Evolutionary conservation across 2,113 vertebrate genomes (phyloP).

Genomic region (Rostratula benghalensis): DNA sequence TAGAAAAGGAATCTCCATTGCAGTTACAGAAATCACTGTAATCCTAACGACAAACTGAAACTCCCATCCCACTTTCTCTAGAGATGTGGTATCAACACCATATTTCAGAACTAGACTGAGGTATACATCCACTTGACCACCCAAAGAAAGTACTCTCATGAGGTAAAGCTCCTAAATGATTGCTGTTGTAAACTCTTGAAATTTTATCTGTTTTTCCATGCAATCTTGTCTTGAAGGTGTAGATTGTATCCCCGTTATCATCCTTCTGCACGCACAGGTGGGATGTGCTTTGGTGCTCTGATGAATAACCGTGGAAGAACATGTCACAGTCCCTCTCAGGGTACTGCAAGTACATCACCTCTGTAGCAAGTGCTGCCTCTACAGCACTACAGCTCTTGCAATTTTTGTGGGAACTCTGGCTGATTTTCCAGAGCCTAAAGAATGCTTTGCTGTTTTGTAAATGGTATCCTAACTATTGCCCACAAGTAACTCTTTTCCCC

Average conservation of each 20-base stretch:
- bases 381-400: slow-evolving; percentile 7
- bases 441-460: slow-evolving; percentile 22
- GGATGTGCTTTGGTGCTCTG: neutral
- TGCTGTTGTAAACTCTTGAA: neutral
- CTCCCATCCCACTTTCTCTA: neutral
- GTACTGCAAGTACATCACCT: neutral
- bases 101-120: neutral
- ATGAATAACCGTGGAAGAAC: slow-evolving; percentile 9
- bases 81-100: neutral
- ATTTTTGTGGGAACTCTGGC: slow-evolving; percentile 21
- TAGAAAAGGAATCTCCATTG: neutral
- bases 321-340: neutral
- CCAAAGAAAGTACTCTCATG: neutral
- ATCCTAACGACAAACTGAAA: neutral
- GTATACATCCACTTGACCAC: neutral
- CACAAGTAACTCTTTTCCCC: neutral
- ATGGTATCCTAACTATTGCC: neutral
- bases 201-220: neutral
- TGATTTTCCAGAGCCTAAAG: slow-evolving; percentile 36
- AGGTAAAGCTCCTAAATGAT: neutral
- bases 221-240: neutral
- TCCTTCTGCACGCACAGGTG: neutral
- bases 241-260: neutral
- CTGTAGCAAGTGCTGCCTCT: neutral
- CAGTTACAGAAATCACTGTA: neutral